Conservation (phyloP, 2,797 vertebrate genomes). For the Myotis myotis region DNA sequence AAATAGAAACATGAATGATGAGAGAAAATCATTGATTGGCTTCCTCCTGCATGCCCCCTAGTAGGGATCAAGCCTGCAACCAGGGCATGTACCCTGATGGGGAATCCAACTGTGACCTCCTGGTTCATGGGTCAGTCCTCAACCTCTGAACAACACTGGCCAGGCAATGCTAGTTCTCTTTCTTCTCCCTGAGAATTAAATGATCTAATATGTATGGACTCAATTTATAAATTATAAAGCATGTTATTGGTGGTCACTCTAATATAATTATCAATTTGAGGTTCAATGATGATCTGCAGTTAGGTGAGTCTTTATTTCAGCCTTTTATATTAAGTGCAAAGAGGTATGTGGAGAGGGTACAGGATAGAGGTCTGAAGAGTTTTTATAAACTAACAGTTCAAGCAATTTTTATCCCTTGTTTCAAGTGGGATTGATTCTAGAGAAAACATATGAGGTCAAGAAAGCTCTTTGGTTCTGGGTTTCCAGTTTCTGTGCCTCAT, state of each 20-base stretch:
- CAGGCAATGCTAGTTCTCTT: background rate
- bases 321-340: background rate
- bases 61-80: no score
- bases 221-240: background rate
- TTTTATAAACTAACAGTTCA: background rate
- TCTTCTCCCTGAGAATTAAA: background rate
- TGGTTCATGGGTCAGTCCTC: no score
- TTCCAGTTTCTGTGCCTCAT: background rate
- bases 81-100: no score
- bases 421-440: background rate
- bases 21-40: no score
- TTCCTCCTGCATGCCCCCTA: no score
- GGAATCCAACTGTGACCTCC: no score
- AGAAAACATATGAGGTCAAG: background rate
- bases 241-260: background rate
- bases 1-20: no score
- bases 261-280: background rate
- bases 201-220: background rate
- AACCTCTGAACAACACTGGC: no score
- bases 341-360: background rate
- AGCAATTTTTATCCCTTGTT: background rate
- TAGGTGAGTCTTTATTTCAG: conserved; percentile 13
- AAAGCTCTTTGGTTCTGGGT: background rate
- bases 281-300: background rate
- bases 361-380: background rate